phyloP scores from a whole-genome alignment of 92 coral and sea anemone genomes.

The Ricordea florida region DNA sequence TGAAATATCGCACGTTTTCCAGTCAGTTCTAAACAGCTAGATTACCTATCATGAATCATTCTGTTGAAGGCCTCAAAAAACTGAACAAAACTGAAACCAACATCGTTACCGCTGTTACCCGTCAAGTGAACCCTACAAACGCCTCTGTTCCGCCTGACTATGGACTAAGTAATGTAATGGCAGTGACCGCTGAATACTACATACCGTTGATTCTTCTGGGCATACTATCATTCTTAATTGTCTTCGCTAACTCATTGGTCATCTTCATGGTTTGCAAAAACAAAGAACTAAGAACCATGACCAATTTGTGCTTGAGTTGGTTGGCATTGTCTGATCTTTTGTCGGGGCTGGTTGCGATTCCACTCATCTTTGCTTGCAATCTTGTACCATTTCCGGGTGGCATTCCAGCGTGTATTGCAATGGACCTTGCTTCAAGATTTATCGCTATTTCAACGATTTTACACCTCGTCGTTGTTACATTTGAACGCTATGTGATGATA shows the following conservation, averaged over 20 bases:
- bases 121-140: too few relatives aligned
- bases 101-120: too few relatives aligned
- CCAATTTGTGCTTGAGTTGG: constrained; percentile 61
- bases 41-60: too few relatives aligned
- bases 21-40: too few relatives aligned
- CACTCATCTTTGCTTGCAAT: constrained; percentile 61
- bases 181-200: too few relatives aligned
- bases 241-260: constrained; percentile 60
- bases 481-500: constrained; percentile 75
- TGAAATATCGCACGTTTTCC: too few relatives aligned
- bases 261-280: constrained; percentile 54
- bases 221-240: constrained; percentile 37
- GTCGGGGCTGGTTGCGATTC: constrained; percentile 57
- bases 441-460: constrained; percentile 69
- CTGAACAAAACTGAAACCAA: too few relatives aligned
- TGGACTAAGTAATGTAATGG: too few relatives aligned
- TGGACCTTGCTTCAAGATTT: constrained; percentile 72
- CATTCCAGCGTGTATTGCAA: constrained; percentile 36
- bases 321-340: constrained; percentile 71
- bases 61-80: too few relatives aligned
- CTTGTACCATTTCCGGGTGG: neutral
- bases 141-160: too few relatives aligned
- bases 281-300: constrained; percentile 54
- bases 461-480: constrained; percentile 63
- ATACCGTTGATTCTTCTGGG: too few relatives aligned